phyloP scores from a whole-genome alignment of 2,888 invertebrate species.

The Lithodes maja region DNA sequence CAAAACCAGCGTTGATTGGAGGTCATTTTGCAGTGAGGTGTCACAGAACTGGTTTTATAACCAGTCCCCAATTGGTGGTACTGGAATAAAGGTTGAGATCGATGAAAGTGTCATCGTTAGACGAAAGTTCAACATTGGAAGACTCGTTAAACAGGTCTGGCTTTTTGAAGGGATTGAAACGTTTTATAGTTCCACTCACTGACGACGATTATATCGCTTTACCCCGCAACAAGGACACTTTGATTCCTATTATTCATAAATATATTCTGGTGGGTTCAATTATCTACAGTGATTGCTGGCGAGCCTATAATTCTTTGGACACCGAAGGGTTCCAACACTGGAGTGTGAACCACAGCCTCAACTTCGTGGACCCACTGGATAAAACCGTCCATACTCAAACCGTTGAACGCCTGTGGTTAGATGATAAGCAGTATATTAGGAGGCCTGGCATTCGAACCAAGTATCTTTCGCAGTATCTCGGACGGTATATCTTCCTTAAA shows the following conservation, averaged over 20 bases:
- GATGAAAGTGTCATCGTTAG: conserved; percentile 22
- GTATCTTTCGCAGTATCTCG: conserved; percentile 31
- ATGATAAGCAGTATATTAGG: conserved; percentile 14
- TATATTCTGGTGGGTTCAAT: conserved; percentile 4
- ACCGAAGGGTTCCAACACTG: conserved; percentile 16
- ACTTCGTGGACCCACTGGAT: conserved; percentile 30
- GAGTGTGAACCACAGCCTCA: conserved; percentile 21
- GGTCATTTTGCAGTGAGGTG: not conserved
- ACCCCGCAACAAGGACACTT: not conserved
- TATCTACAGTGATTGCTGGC: conserved; percentile 35
- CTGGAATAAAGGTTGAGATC: conserved; percentile 38
- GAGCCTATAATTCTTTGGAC: not conserved
- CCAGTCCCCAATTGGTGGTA: conserved; percentile 22
- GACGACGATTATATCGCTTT: not conserved
- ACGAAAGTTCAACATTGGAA: conserved; percentile 15
- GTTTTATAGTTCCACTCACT: conserved; percentile 25
- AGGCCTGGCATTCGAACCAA: conserved; percentile 23
- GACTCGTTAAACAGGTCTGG: conserved; percentile 32
- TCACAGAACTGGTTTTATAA: not conserved
- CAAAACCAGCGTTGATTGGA: not conserved
- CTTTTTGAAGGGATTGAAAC: conserved; percentile 37
- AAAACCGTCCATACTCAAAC: not conserved
- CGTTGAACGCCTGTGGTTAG: not conserved
- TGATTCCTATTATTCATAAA: conserved; percentile 18
- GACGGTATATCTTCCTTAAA: conserved; percentile 26